Evolutionary conservation across 2,888 invertebrate genomes (phyloP).

Genomic region (Neria commutata): DNA sequence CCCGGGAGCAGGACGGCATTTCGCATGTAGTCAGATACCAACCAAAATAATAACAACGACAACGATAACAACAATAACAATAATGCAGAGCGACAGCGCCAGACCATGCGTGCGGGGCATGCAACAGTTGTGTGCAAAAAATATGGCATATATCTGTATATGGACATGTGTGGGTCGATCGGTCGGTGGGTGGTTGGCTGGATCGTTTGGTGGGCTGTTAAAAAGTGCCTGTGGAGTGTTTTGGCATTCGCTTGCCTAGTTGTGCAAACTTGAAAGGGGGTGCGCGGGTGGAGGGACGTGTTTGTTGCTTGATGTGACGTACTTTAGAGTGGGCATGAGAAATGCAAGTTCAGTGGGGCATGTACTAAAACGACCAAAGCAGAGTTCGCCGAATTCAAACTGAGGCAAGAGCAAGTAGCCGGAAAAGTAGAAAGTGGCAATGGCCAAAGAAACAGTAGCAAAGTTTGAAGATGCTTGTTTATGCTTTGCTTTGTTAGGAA

Average conservation of each 20-base stretch:
- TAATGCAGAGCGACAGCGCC: constrained; percentile 4
- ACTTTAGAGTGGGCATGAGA: not conserved
- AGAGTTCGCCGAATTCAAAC: not conserved
- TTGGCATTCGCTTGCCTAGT: too few species aligned
- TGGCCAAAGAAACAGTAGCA: not conserved
- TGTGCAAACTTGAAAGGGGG: too few species aligned
- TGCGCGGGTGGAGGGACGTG: too few species aligned
- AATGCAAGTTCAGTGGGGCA: not conserved
- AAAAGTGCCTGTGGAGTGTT: too few species aligned
- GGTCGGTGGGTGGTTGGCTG: not conserved
- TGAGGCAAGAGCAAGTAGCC: not conserved
- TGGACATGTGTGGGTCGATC: not conserved
- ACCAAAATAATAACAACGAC: not conserved
- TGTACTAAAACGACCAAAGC: not conserved
- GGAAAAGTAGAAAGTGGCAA: not conserved
- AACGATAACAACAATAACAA: constrained; percentile 6
- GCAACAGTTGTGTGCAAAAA: constrained; percentile 38
- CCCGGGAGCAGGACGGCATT: not conserved
- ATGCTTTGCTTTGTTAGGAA: too few species aligned
- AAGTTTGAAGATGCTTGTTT: not conserved
- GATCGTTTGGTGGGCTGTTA: too few species aligned
- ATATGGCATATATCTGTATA: not conserved
- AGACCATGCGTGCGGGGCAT: constrained; percentile 24
- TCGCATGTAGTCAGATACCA: not conserved
- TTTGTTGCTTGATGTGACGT: too few species aligned